These are phyloP conservation scores for Paguma larvata DNA, from an alignment of 2,797 vertebrate species.

Conservation along the genomic window DNA sequence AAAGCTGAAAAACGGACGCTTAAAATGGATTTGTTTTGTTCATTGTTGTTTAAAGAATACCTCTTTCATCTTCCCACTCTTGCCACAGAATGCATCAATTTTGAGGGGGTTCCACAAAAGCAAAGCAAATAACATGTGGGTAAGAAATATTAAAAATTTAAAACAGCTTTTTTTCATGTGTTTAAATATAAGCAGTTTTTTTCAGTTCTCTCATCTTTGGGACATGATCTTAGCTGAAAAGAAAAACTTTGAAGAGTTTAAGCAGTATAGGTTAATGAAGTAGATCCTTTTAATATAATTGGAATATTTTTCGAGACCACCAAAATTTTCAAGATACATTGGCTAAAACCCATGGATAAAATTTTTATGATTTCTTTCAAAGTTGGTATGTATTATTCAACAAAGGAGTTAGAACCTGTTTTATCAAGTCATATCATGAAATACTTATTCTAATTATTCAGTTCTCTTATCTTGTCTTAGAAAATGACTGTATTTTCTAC, in stretches of 20 bases:
- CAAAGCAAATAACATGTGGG: neutral
- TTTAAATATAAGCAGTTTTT: constrained; percentile 31
- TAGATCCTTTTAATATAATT: neutral
- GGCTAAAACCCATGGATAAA: neutral
- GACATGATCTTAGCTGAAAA: neutral
- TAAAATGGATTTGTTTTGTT: neutral
- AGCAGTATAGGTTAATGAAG: constrained; percentile 2
- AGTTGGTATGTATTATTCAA: constrained; percentile 59
- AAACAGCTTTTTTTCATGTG: neutral
- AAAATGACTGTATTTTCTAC: constrained; percentile 3
- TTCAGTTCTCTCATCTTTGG: neutral
- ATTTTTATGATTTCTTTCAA: constrained; percentile 39
- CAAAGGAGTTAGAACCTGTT: constrained; percentile 17
- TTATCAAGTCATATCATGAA: constrained; percentile 53
- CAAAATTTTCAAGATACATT: neutral
- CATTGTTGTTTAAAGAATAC: neutral
- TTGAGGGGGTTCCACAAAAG: neutral
- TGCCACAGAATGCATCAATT: neutral
- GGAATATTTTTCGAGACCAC: neutral
- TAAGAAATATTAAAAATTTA: neutral
- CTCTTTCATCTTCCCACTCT: neutral
- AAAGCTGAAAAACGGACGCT: neutral
- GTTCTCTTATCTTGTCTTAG: neutral
- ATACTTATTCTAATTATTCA: constrained; percentile 35
- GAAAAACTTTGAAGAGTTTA: constrained; percentile 13